Base-by-base conservation (phyloP, 2,797 vertebrate species). In the Nannoperca obscura region DNA sequence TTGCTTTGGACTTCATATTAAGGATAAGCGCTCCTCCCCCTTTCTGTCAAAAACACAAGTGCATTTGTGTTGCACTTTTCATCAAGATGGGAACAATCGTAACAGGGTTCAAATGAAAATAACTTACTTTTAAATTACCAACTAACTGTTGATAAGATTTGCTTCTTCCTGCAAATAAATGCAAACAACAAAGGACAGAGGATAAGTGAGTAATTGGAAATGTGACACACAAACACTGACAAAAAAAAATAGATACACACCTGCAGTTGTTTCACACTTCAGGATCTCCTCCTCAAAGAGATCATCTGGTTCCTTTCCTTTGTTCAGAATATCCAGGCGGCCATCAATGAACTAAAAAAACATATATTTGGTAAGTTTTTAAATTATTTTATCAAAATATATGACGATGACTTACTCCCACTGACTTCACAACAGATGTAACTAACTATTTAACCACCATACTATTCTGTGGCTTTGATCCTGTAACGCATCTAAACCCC, bases 1-100 rank as follows among this genome's bases (percentile, higher is more conserved):
- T 96, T 44, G 97, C 93, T 88, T 95, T 97, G 83, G 94, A 93
- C 86, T 95, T 97, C 91, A 98, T 92, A 0, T 96, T 97, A 75
- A 95, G 92, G 65, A 97, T 95, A 46, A 98, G 89, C 2, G 96
- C 95, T n/a, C 97, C 97, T 0, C 97, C 95, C n/a, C 97, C 97
- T 94, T 96, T 97, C 97, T 98, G 89, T 83, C 24, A 82, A 61
- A 84, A 68, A 30, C 13, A 78, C 20, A 80, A 73, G 78, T 1
- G 4, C 8, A 73, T 70, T 5, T 1, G 1, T 53, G 52, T 64
- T 40, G 7, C 1, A 59, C 2, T 60, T 75, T 65, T 57, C 6
- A 69, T 15, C 2, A 59, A 74, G 27, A 44, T 4, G 0, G 11
- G 34, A 53, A 30, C 1, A 20, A 42, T 61, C 8, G 24, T 44